Conservation (phyloP, 2,113 vertebrate species). For the Nannobrachium achirus region DNA sequence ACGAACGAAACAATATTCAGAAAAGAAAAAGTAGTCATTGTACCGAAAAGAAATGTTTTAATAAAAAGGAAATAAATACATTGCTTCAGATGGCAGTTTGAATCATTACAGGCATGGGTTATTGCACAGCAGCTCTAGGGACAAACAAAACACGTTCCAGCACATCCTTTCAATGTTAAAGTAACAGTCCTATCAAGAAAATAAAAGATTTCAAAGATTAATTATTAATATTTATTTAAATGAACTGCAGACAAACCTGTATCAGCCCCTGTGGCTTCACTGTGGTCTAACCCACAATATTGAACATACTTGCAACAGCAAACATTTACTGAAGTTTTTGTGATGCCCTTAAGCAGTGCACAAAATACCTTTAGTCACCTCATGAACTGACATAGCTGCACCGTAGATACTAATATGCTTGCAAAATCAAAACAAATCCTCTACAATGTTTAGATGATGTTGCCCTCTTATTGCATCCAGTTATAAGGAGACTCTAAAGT, state of each 20-base stretch:
- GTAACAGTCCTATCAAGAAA: slow-evolving; percentile 43
- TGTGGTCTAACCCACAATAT: slow-evolving; percentile 22
- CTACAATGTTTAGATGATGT: neutral
- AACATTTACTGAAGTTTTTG: slow-evolving; percentile 59
- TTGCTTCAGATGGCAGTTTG: slow-evolving; percentile 77
- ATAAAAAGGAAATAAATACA: slow-evolving; percentile 79
- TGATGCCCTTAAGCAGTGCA: slow-evolving; percentile 35
- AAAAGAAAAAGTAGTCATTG: slow-evolving; percentile 15
- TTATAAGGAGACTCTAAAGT: slow-evolving; percentile 2
- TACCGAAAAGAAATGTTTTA: slow-evolving; percentile 70
- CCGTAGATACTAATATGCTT: slow-evolving; percentile 37
- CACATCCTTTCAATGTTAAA: slow-evolving; percentile 56
- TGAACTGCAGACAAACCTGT: neutral
- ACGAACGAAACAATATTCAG: neutral
- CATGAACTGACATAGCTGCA: slow-evolving; percentile 30
- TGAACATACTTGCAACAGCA: slow-evolving; percentile 29
- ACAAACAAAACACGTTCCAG: slow-evolving; percentile 49
- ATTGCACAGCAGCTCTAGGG: slow-evolving; percentile 74
- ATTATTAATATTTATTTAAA: neutral
- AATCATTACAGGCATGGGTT: slow-evolving; percentile 78
- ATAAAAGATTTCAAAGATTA: slow-evolving; percentile 23
- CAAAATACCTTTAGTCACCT: slow-evolving; percentile 31
- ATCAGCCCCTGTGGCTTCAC: slow-evolving; percentile 49
- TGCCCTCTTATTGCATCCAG: slow-evolving; percentile 15
- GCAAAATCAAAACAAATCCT: slow-evolving; percentile 11